These are phyloP conservation scores for Stegodyphus dumicola DNA, from an alignment of 1,140 invertebrate species.

Conservation along the genomic window DNA sequence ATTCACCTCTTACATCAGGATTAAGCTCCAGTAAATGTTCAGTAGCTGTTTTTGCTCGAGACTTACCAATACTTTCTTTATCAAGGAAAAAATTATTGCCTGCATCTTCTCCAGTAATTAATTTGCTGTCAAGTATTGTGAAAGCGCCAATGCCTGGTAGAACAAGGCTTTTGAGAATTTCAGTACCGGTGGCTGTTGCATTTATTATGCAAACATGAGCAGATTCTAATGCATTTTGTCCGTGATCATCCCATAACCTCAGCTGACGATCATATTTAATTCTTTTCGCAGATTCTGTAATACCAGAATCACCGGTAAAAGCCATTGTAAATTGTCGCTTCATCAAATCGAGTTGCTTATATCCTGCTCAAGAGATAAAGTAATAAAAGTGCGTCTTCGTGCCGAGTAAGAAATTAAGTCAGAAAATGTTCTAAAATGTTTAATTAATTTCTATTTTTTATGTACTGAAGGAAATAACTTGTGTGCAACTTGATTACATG, in stretches of 20 bases:
- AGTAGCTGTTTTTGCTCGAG: conserved; percentile 84
- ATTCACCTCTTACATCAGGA: conserved; percentile 91
- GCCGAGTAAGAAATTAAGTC: too few relatives aligned
- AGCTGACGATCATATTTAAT: conserved; percentile 57
- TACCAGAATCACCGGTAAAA: conserved; percentile 14
- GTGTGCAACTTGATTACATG: too few relatives aligned
- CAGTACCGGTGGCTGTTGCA: conserved; percentile 92
- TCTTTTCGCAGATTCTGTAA: conserved; percentile 44
- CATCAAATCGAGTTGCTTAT: too few relatives aligned
- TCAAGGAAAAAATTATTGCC: conserved; percentile 78
- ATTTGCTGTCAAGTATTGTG: conserved; percentile 92
- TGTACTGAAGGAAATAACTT: too few relatives aligned
- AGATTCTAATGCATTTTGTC: conserved; percentile 86
- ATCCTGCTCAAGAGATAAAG: too few relatives aligned
- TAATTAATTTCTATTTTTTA: too few relatives aligned
- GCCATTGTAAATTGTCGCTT: conserved; percentile 2
- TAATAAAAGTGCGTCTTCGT: too few relatives aligned
- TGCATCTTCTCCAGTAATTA: conserved; percentile 88
- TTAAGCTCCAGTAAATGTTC: conserved; percentile 90
- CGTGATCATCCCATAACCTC: conserved; percentile 97
- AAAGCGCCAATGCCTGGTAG: conserved; percentile 94
- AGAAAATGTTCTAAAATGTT: too few relatives aligned
- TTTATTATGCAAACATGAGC: conserved; percentile 94
- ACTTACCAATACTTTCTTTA: conserved; percentile 67
- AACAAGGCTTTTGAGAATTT: conserved; percentile 93